phyloP scores from a whole-genome alignment of 2,797 vertebrate species.

The Sebastes hubbsi region DNA sequence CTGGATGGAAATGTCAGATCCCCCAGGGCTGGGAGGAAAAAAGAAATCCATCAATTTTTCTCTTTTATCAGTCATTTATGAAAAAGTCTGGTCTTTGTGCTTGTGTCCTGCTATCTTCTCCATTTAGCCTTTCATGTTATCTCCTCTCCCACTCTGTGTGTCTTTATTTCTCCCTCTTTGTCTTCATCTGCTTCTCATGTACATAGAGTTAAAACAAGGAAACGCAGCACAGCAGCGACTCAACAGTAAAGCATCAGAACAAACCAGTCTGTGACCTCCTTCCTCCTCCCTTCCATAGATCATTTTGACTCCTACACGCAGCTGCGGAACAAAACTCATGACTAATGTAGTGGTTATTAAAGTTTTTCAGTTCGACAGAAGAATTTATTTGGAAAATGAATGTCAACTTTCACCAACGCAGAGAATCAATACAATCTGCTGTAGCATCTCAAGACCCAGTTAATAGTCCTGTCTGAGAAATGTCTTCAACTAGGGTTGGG shows the following conservation, averaged over 20 bases:
- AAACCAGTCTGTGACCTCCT: constrained; percentile 14
- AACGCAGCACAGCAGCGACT: not conserved
- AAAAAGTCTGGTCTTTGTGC: constrained; percentile 53
- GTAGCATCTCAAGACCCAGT: no score
- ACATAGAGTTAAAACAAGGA: not conserved
- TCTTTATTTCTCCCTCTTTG: not conserved
- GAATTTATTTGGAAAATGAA: not conserved
- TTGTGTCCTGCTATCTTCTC: not conserved
- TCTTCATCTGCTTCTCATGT: not conserved
- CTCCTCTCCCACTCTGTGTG: not conserved
- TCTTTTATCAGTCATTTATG: constrained; percentile 74
- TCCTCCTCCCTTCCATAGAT: not conserved
- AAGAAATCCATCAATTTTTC: constrained; percentile 70
- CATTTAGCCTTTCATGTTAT: constrained; percentile 31
- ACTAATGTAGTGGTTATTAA: not conserved
- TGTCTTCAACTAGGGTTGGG: not conserved
- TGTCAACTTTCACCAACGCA: not conserved
- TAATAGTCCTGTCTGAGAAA: not conserved
- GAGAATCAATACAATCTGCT: not conserved
- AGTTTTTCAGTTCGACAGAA: not conserved
- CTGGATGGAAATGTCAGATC: constrained; percentile 73
- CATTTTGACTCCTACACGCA: constrained; percentile 25
- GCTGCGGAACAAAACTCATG: not conserved
- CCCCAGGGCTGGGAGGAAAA: constrained; percentile 53
- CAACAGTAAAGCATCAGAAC: not conserved